These are phyloP conservation scores for Andrena flavipes DNA, from an alignment of 2,888 invertebrate species.

Conservation along the genomic window DNA sequence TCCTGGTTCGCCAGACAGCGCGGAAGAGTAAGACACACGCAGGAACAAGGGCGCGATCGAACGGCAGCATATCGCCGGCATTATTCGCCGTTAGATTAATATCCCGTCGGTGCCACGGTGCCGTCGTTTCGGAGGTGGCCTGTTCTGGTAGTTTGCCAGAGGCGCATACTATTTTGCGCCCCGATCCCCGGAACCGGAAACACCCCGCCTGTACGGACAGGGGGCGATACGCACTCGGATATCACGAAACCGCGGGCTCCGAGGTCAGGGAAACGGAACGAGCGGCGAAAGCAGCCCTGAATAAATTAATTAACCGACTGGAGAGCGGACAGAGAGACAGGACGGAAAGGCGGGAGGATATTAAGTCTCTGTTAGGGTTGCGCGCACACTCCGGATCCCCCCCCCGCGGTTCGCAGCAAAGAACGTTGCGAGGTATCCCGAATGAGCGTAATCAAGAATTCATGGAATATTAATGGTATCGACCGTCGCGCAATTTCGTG, in stretches of 20 bases:
- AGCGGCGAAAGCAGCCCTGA: conserved; percentile 31
- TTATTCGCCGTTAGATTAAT: conserved; percentile 80
- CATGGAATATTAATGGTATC: conserved; percentile 6
- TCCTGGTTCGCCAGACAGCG: neutral
- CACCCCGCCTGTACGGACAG: conserved; percentile 43
- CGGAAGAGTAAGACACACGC: neutral
- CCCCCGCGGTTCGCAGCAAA: conserved; percentile 16
- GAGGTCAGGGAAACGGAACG: conserved; percentile 32
- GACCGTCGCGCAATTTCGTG: neutral
- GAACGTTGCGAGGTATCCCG: neutral
- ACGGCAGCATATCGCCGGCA: conserved; percentile 55
- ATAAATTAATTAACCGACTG: conserved; percentile 59
- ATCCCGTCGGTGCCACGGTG: conserved; percentile 76
- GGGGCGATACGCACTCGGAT: conserved; percentile 45
- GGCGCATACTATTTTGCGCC: conserved; percentile 74
- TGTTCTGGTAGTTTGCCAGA: conserved; percentile 80
- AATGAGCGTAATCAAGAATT: conserved; percentile 10
- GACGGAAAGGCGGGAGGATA: conserved; percentile 4
- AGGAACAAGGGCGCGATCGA: conserved; percentile 40
- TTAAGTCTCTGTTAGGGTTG: conserved; percentile 19
- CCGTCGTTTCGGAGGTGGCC: conserved; percentile 70
- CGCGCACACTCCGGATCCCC: conserved; percentile 1
- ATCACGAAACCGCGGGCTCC: conserved; percentile 33
- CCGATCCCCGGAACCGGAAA: conserved; percentile 73
- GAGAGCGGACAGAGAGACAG: neutral